Evolutionary conservation across 2,797 vertebrate genomes (phyloP), one percentile per base, ranked within the genome.

Genomic region (Buphagus erythrorhynchus): DNA sequence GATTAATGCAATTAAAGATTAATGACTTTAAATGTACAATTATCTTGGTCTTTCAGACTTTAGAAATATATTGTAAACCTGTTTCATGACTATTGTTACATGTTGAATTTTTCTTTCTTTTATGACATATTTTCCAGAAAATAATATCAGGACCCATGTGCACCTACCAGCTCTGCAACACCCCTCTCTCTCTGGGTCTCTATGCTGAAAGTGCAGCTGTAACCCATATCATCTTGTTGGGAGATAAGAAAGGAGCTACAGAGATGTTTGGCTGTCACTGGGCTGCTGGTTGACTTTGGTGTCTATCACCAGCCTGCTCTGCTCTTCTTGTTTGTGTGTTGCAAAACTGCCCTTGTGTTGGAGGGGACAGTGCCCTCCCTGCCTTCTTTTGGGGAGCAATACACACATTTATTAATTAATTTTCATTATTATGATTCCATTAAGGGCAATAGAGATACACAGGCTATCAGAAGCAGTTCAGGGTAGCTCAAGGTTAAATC

Each of bases 291-390:
- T 83, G 21, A 20, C 15, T 68, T 71, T 52, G 40, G 2, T 71
- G 69, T 61, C 45, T 82, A 15, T 48, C 61, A 67, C 18, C 36
- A 29, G 12, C 15, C 9, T 72, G 28, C 31, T 78, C 38, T 74
- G 4, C 36, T 82, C 4, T 33, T 72, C 33, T n/a, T 85, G 18
- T 52, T 13, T 58, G n/a, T 20, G 3, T 65, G 13, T 9, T 76
- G 43, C 16, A 8, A 57, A 75, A 54, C 18, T 4, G 2, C n/a
- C 16, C 14, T 10, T 1, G 0, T 38, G 16, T 46, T 26, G 4
- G 25, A 71, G 18, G 19, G 29, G 16, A 28, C 1, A 5, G n/a
- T 57, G 54, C 11, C 28, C 57, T 75, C 26, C 38, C 66, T 65
- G 38, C 16, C 18, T 87, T 72, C 33, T 9, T 35, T n/a, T 71